Percentiles rank a stretch among this genome's conserved stretches.
Conservation (phyloP, 2,113 vertebrate genomes). For the Malurus cyaneus region DNA sequence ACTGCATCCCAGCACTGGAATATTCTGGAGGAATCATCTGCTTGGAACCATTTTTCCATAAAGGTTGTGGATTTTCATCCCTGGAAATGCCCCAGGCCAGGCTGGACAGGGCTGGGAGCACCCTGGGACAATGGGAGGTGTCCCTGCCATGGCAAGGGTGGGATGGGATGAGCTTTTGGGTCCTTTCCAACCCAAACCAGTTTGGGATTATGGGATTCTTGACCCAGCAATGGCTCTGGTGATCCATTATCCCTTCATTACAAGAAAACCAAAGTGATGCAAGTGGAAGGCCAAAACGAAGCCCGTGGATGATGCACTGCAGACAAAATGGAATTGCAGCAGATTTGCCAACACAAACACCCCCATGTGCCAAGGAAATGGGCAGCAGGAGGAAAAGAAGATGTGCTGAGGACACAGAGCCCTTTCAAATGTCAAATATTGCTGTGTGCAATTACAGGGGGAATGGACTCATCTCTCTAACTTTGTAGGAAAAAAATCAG, state of each 20-base stretch:
- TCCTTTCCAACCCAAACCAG: not conserved
- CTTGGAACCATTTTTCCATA: not conserved
- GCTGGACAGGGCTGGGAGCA: not conserved
- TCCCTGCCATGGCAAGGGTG: not conserved
- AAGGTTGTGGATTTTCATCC: not conserved
- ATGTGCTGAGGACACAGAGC: not conserved
- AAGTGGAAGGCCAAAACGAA: not conserved
- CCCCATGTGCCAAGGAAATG: accelerated
- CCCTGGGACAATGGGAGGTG: accelerated
- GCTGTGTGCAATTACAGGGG: not conserved
- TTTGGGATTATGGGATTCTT: not conserved
- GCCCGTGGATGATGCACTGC: accelerated
- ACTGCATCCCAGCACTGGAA: not conserved
- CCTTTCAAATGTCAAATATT: not conserved
- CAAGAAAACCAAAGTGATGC: not conserved
- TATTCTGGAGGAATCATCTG: not conserved
- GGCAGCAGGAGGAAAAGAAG: not conserved
- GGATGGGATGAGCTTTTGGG: accelerated
- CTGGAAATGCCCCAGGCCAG: not conserved
- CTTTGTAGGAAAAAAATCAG: not conserved
- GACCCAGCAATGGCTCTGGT: not conserved
- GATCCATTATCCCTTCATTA: not conserved
- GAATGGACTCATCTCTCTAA: not conserved
- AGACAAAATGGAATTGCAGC: accelerated
- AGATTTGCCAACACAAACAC: not conserved